Evolutionary conservation across 2,113 vertebrate genomes (phyloP), one percentile per base, ranked within the genome.

Genomic region (Apteryx owenii): DNA sequence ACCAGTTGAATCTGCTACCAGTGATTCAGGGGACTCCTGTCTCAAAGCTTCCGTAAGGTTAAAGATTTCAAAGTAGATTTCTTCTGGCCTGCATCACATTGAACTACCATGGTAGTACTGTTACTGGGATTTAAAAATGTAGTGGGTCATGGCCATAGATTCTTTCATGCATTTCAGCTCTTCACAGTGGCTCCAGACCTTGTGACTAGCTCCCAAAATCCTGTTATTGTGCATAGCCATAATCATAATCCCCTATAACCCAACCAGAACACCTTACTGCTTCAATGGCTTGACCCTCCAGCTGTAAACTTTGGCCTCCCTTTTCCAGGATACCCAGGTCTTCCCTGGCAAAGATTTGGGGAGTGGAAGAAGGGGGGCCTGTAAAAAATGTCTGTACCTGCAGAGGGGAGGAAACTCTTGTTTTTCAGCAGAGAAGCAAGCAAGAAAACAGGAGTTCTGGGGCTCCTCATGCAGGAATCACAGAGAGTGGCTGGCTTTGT

Each of bases 401-500:
- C 33, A 77, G 33, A 61, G 20, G 4, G 33, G 25, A 58, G 65
- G 31, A 38, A 2, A 26, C 7, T 69, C 38, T 66, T 69, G 25
- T 10, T 77, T 96, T 92, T 90, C 31, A 58, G 15, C 33, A 70
- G 48, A 28, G 28, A 53, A 92, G 19, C 31, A 83, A 73, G 31
- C 17, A 77, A 56, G 21, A 53, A 62, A 28, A 10, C 0, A 0
- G 15, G 38, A 54, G 5, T 36, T 85, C 22, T 12, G 23, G 16
- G 16, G 48, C 14, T 76, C 85, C 61, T 83, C 68, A 80, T 66
- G 13, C 19, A 62, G 31, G 8, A 92, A 25, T n/a, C 22, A 6
- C 22, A 38, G 18, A 0, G 0, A 88, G 11, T 20, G 28, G 20
- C 66, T 62, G 50, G 16, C 19, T 91, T 48, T 82, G 44, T 31